These are phyloP conservation scores for Fulmarus glacialis DNA, from an alignment of 2,113 vertebrate genomes.

Conservation along the genomic window DNA sequence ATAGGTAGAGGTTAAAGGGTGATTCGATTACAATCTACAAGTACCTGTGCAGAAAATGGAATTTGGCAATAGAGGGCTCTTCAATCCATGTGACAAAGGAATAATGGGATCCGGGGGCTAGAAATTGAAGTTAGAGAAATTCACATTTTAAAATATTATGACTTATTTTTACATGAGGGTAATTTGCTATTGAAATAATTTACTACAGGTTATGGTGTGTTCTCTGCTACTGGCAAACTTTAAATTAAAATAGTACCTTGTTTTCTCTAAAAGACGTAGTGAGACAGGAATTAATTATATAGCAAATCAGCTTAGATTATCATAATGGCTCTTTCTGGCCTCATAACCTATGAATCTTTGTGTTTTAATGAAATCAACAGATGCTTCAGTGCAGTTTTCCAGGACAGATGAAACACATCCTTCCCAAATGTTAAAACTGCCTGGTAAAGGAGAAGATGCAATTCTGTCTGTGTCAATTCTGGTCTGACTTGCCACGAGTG, in stretches of 20 bases:
- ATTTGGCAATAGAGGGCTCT: neutral
- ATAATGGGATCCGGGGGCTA: neutral
- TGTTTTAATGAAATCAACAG: slow-evolving; percentile 35
- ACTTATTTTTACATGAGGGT: slow-evolving; percentile 3
- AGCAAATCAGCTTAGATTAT: slow-evolving; percentile 39
- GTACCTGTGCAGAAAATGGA: slow-evolving; percentile 29
- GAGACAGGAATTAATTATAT: slow-evolving; percentile 45
- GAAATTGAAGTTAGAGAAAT: neutral
- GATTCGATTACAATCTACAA: neutral
- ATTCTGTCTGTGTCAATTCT: neutral
- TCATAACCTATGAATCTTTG: slow-evolving; percentile 28
- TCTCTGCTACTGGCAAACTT: slow-evolving; percentile 19
- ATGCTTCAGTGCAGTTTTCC: neutral
- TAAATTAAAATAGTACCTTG: slow-evolving; percentile 42
- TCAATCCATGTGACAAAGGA: neutral
- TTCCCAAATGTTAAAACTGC: neutral
- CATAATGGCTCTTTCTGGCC: slow-evolving; percentile 38
- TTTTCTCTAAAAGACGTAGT: slow-evolving; percentile 24
- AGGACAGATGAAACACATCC: neutral
- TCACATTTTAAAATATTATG: slow-evolving; percentile 16
- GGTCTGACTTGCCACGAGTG: neutral
- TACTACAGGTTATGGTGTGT: neutral
- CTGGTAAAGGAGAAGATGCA: neutral
- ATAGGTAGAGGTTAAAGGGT: slow-evolving; percentile 19
- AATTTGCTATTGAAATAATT: slow-evolving; percentile 45